Percentiles rank a stretch among this genome's conserved stretches.
Conservation (phyloP, 2,113 vertebrate species). For the Cryptoleucopteryx plumbea region DNA sequence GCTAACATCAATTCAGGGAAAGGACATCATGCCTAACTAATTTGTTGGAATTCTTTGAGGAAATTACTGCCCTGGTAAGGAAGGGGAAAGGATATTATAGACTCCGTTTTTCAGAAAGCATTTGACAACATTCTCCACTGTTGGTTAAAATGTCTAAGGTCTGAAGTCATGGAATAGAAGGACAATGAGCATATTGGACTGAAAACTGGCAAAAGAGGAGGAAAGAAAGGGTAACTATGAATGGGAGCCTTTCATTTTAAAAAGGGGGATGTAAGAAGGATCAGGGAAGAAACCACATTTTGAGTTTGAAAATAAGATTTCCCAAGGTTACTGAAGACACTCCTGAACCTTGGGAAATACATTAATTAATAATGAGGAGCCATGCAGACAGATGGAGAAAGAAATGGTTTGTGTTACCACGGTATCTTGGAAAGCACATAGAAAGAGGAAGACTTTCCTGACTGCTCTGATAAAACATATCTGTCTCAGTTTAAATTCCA, state of each 20-base stretch:
- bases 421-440: not conserved
- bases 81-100: slow-evolving; percentile 68
- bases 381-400: slow-evolving; percentile 16
- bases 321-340: slow-evolving; percentile 45
- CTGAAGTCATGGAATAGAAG: slow-evolving; percentile 74
- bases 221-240: slow-evolving; percentile 63
- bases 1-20: slow-evolving; percentile 75
- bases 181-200: slow-evolving; percentile 68
- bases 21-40: slow-evolving; percentile 75
- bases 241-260: slow-evolving; percentile 59
- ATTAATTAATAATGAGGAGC: slow-evolving; percentile 23
- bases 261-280: slow-evolving; percentile 32
- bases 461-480: not conserved
- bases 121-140: slow-evolving; percentile 71
- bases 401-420: slow-evolving; percentile 1
- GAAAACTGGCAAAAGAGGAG: slow-evolving; percentile 61
- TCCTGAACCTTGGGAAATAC: slow-evolving; percentile 32
- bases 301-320: slow-evolving; percentile 36
- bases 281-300: slow-evolving; percentile 52
- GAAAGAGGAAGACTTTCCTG: not conserved
- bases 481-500: not conserved
- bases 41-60: slow-evolving; percentile 80
- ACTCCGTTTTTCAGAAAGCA: slow-evolving; percentile 64
- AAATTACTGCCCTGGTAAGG: slow-evolving; percentile 71
- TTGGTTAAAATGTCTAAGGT: slow-evolving; percentile 74